These are phyloP conservation scores for Matsumyia berberina DNA, from an alignment of 2,888 invertebrate genomes.

Conservation along the genomic window DNA sequence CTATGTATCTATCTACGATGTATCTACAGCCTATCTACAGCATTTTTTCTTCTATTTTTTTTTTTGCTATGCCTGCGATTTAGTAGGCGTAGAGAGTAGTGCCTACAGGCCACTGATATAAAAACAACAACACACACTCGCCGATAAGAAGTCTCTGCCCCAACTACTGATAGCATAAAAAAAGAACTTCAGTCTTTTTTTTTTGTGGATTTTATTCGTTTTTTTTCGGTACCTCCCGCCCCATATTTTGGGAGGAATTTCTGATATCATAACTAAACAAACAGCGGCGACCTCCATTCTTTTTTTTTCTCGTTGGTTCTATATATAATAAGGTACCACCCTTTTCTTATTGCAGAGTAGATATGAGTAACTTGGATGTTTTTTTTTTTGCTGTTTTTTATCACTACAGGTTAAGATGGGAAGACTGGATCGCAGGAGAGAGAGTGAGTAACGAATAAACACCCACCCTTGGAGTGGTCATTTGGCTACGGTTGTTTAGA, in stretches of 20 bases:
- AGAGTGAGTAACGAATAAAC: slow-evolving; percentile 49
- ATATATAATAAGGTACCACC: slow-evolving; percentile 69
- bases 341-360: slow-evolving; percentile 60
- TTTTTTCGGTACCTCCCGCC: slow-evolving; percentile 45
- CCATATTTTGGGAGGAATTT: slow-evolving; percentile 65
- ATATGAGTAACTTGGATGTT: slow-evolving; percentile 28
- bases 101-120: slow-evolving; percentile 53
- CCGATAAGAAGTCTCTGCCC: slow-evolving; percentile 70
- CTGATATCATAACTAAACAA: slow-evolving; percentile 73
- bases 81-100: slow-evolving; percentile 72
- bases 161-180: slow-evolving; percentile 59
- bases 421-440: not conserved
- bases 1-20: slow-evolving; percentile 24
- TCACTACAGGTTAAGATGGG: slow-evolving; percentile 67
- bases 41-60: not conserved
- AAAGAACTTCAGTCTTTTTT: slow-evolving; percentile 31
- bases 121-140: slow-evolving; percentile 34
- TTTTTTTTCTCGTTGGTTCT: slow-evolving; percentile 20
- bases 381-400: slow-evolving; percentile 63
- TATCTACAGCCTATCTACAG: too few species aligned
- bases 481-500: slow-evolving; percentile 69
- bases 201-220: slow-evolving; percentile 51
- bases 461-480: slow-evolving; percentile 73
- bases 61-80: slow-evolving; percentile 63
- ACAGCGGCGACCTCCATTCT: slow-evolving; percentile 72